Base-by-base conservation (phyloP, 1,140 invertebrate genomes). In the Caerostris darwini region DNA sequence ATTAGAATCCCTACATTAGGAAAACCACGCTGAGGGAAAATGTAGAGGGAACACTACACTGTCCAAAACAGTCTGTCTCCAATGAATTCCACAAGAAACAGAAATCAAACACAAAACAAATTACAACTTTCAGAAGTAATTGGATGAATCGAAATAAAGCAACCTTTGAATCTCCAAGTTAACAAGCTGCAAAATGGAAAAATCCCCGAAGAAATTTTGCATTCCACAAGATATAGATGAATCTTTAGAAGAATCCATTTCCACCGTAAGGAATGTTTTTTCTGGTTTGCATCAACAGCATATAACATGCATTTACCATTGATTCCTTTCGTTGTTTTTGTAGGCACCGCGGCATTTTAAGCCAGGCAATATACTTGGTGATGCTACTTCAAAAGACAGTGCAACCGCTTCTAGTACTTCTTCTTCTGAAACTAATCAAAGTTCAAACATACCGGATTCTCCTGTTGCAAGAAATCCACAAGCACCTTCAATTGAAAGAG, bases 311-410 rank as follows among this genome's bases (percentile, higher is more conserved):
- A 19, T 3, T 6, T 77, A 4, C 12, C 12, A 50, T 50, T 50
- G 57, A 50, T 19, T 19, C 14, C 3, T 56, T 19, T 14, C 3
- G 12, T 71, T 90, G 4, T 71, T 6, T 56, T 90, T 90, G 12
- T 12, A 91, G 90, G 77, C n/a, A 12, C 90, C 90, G 8, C 90
- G 67, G 5, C 82, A 53, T 91, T 91, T 91, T 91, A 91, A 91
- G 82, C 77, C 90, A 0, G 90, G 90, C 1, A 58, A 14, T 34
- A 57, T 89, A 56, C 19, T 91, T 17, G 5, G 34, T 34, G 77
- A 91, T 10, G 12, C 56, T 82, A 7, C 50, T 3, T n/a, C 34
- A 8, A 82, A 34, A 50, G 19, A 91, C 10, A 82, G 50, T 17
- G 59, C 71, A 82, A 4, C 86, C 19, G 7, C 50, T 3, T 19